Conservation (phyloP, 2,797 vertebrate species). For the Melanogrammus aeglefinus region DNA sequence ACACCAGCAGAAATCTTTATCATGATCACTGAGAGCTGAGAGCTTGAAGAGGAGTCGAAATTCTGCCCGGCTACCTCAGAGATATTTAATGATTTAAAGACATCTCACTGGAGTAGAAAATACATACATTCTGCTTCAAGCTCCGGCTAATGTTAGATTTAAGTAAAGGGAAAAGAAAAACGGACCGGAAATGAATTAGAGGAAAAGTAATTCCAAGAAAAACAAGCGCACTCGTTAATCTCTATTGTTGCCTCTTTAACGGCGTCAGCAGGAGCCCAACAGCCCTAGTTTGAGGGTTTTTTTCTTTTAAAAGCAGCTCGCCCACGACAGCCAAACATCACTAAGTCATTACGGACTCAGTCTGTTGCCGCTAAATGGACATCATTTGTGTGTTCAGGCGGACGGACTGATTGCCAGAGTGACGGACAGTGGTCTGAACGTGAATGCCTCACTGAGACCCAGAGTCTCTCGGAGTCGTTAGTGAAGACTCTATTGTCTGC, state of each 20-base stretch:
- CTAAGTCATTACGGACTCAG: conserved; percentile 52
- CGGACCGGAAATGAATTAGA: conserved; percentile 7
- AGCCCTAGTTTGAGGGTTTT: conserved; percentile 49
- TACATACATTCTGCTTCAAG: neutral
- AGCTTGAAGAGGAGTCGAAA: neutral
- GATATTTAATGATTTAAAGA: neutral
- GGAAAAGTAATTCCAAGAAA: conserved; percentile 34
- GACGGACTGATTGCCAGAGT: conserved; percentile 52
- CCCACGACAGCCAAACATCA: conserved; percentile 56
- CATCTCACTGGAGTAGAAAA: neutral
- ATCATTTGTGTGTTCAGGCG: conserved; percentile 68
- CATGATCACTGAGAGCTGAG: too few relatives aligned
- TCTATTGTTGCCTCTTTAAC: conserved; percentile 48
- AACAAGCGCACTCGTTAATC: conserved; percentile 58
- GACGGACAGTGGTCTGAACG: conserved; percentile 47
- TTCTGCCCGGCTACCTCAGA: neutral
- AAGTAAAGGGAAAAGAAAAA: conserved; percentile 12
- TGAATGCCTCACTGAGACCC: conserved; percentile 51
- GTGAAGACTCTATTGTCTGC: conserved; percentile 41
- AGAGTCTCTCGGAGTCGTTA: conserved; percentile 59
- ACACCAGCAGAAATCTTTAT: too few relatives aligned
- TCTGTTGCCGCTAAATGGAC: conserved; percentile 63
- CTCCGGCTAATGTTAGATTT: conserved; percentile 17
- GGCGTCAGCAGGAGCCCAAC: conserved; percentile 45
- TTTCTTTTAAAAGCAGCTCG: conserved; percentile 33